Evolutionary conservation across 2,113 vertebrate genomes (phyloP), one percentile per base, ranked within the genome.

Genomic region (Syngnathus scovelli): DNA sequence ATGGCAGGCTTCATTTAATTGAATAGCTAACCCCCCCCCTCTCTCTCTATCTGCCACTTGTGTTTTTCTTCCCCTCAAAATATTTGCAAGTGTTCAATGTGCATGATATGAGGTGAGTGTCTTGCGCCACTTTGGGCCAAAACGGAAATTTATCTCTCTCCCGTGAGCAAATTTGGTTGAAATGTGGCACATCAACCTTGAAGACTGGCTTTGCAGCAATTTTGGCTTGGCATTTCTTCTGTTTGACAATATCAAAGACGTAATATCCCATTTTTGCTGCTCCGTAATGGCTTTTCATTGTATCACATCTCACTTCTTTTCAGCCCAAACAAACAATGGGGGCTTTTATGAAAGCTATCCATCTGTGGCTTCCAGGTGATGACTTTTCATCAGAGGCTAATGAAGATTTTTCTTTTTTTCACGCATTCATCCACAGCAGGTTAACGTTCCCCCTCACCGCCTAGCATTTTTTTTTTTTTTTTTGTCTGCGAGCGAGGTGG

Each of bases 301-400:
- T 80, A 79, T 83, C 76, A 54, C 69, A 80, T 85, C 76, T 52
- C 68, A 76, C 68, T 73, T 84, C 80, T 81, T 85, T 82, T 85
- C 76, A 75, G 76, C 78, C 68, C 76, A 85, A 84, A 81, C 83
- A 89, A 85, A 87, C 87, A 86, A 71, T 71, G 74, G 69, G 58
- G 67, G 72, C 77, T 52, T 73, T 84, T 85, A 70, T 83, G 84
- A 87, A 80, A 85, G 78, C 86, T 77, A 84, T 87, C 87, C 84
- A 85, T 89, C 87, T 89, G 83, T 85, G 83, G 79, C 84, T 86
- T 86, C 83, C 84, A 52, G n/a, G 80, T 87, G 86, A 89, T 89
- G 83, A 85, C 83, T 89, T 87, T 77, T 89, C 87, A 89, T 87
- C 86, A 84, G 44, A 65, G 61, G 64, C 79, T 89, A 83, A 89